Conservation (phyloP, 2,113 vertebrate species). For the Psophia crepitans region DNA sequence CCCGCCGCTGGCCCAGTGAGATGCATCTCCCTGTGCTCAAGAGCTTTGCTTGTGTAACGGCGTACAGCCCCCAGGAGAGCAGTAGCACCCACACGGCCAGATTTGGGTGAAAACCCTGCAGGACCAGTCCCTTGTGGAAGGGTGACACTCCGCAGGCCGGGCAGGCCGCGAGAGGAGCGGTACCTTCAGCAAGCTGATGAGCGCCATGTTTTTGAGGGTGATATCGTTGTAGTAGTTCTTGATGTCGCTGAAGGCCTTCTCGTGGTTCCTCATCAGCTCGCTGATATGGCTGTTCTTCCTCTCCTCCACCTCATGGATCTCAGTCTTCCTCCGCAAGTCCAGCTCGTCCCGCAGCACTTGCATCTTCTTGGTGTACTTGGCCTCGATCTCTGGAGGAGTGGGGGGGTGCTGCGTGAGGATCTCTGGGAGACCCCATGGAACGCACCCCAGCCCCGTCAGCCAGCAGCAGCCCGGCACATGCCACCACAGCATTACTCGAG, state of each 20-base stretch:
- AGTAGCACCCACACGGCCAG: not conserved
- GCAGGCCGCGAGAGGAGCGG: not conserved
- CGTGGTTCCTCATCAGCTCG: conserved; percentile 76
- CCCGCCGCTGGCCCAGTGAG: not conserved
- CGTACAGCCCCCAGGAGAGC: not conserved
- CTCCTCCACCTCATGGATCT: conserved; percentile 80
- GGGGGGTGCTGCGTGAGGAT: not conserved
- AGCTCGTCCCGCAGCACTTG: conserved; percentile 76
- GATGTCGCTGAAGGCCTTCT: conserved; percentile 77
- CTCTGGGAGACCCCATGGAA: not conserved
- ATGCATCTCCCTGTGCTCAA: not conserved
- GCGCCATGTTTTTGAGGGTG: conserved; percentile 75
- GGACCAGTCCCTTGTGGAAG: not conserved
- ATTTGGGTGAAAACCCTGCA: not conserved
- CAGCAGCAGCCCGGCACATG: fast-evolving
- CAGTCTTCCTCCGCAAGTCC: conserved; percentile 79
- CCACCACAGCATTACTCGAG: not conserved
- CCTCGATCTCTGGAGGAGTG: conserved; percentile 78
- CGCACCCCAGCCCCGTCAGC: not conserved
- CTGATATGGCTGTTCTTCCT: conserved; percentile 83
- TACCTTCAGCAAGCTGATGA: conserved; percentile 84
- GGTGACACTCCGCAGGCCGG: not conserved
- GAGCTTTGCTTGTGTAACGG: fast-evolving
- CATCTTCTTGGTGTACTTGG: conserved; percentile 81
- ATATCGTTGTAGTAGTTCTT: conserved; percentile 82